phyloP scores from a whole-genome alignment of 2,888 invertebrate species.

The Drosophila hamatofila region DNA sequence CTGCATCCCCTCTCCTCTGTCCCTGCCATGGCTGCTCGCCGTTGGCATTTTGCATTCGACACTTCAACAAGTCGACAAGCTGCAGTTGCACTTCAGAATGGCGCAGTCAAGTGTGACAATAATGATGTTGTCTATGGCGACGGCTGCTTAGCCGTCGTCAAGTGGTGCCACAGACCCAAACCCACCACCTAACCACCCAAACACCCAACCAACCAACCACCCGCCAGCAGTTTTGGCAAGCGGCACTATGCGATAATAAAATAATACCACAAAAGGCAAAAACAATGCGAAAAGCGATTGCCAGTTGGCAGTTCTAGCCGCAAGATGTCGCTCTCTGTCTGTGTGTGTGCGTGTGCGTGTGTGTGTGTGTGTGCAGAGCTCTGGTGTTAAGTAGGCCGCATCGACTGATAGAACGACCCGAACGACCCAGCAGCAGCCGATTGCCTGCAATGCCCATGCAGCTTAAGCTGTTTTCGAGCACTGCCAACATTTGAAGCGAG shows the following conservation, averaged over 20 bases:
- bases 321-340: constrained; percentile 10
- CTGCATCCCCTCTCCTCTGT: background rate
- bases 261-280: constrained; percentile 28
- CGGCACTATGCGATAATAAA: constrained; percentile 45
- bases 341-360: background rate
- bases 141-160: constrained; percentile 35
- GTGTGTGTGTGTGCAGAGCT: background rate
- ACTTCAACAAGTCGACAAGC: constrained; percentile 59
- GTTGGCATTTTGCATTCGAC: constrained; percentile 69
- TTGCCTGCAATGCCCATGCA: constrained; percentile 36
- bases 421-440: constrained; percentile 10
- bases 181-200: background rate
- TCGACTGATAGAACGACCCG: constrained; percentile 19
- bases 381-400: constrained; percentile 45
- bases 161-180: constrained; percentile 18
- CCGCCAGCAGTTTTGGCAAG: constrained; percentile 40
- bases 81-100: constrained; percentile 61
- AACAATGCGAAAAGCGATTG: constrained; percentile 22
- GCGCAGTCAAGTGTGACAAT: constrained; percentile 69
- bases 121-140: constrained; percentile 64
- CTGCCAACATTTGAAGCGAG: constrained; percentile 45
- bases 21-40: constrained; percentile 17
- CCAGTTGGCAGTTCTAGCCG: constrained; percentile 28
- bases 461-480: constrained; percentile 48
- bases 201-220: background rate